A percentile compares a stretch with the other conserved stretches of the same genome.
These are phyloP conservation scores for Torymus auratus DNA, from an alignment of 2,888 invertebrate species.

Conservation along the genomic window DNA sequence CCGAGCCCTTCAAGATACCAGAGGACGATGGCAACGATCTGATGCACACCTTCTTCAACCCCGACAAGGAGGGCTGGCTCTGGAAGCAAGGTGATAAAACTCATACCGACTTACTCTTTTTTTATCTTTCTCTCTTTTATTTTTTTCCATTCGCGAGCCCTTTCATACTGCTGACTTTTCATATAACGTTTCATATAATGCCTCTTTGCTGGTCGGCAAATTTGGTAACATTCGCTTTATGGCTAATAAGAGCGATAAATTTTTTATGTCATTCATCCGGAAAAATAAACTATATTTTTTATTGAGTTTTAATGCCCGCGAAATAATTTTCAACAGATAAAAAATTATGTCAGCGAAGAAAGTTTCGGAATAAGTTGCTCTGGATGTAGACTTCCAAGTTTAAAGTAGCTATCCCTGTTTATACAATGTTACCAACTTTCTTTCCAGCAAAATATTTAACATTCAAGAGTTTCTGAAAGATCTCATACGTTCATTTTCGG, in stretches of 20 bases:
- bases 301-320: neutral
- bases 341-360: neutral
- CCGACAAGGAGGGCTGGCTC: conserved; percentile 98
- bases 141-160: neutral
- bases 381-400: neutral
- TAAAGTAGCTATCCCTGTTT: too few species aligned
- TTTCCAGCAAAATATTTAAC: neutral
- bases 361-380: neutral
- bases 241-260: too few species aligned
- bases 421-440: conserved; percentile 2
- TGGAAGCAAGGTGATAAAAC: conserved; percentile 92
- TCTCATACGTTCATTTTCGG: too few species aligned
- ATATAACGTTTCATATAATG: neutral
- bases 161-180: neutral
- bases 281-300: neutral
- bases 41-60: conserved; percentile 99
- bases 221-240: too few species aligned
- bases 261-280: neutral
- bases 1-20: conserved; percentile 99
- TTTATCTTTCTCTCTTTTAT: neutral
- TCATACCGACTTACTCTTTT: conserved; percentile 4
- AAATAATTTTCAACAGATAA: neutral
- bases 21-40: conserved; percentile 99
- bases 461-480: neutral
- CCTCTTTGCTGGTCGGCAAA: too few species aligned